Conservation (phyloP, 2,797 vertebrate genomes). For the Microchirus variegatus region DNA sequence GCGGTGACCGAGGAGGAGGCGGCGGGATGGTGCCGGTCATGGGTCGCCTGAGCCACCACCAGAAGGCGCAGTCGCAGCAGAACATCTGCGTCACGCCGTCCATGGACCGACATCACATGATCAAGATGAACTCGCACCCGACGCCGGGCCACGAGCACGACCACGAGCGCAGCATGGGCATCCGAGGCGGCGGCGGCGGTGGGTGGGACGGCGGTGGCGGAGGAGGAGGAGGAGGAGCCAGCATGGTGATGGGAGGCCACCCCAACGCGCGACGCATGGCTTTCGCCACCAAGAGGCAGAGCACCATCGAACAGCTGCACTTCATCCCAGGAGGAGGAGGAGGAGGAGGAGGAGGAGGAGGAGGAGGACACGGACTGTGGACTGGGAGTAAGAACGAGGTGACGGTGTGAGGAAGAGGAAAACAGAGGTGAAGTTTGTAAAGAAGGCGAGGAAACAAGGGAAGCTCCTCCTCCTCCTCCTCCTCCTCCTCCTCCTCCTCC, state of each 20-base stretch:
- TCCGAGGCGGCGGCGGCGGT: constrained; percentile 49
- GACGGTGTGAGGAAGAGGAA: constrained; percentile 81
- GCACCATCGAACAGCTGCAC: constrained; percentile 92
- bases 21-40: constrained; percentile 74
- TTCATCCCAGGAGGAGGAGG: constrained; percentile 88
- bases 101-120: constrained; percentile 88
- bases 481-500: no score
- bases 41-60: constrained; percentile 81
- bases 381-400: constrained; percentile 94
- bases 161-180: constrained; percentile 68
- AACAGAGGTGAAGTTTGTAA: constrained; percentile 16
- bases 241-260: constrained; percentile 56
- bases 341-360: constrained; percentile 82
- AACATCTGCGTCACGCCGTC: constrained; percentile 85
- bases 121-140: constrained; percentile 91
- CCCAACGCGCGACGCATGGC: constrained; percentile 83
- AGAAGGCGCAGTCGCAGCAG: constrained; percentile 88
- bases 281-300: constrained; percentile 88
- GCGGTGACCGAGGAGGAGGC: constrained; percentile 59
- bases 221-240: not conserved
- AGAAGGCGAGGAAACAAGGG: constrained; percentile 2
- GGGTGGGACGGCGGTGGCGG: constrained; percentile 50
- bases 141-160: constrained; percentile 81
- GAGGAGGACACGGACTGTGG: constrained; percentile 84
- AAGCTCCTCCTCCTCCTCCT: not conserved